These are phyloP conservation scores for Esperia sulphurella DNA, from an alignment of 2,888 invertebrate genomes.

Conservation along the genomic window DNA sequence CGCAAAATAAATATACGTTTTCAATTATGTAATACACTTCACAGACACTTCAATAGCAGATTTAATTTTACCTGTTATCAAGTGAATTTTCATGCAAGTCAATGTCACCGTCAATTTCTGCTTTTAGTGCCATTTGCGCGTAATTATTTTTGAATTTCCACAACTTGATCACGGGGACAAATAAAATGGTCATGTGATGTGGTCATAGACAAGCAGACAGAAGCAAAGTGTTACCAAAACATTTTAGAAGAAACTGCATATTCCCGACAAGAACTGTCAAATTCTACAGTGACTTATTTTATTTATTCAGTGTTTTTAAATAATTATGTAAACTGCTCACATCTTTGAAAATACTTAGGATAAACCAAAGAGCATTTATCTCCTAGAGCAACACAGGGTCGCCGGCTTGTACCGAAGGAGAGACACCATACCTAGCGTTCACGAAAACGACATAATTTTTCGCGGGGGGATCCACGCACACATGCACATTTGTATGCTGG, in stretches of 20 bases:
- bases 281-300: no score
- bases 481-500: no score
- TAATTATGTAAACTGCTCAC: no score
- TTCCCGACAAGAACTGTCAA: background rate
- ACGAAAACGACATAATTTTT: no score
- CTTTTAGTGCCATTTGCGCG: slow-evolving; percentile 67
- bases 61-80: slow-evolving; percentile 78
- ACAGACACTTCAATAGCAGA: slow-evolving; percentile 20
- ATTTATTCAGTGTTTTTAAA: no score
- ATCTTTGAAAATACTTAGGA: no score
- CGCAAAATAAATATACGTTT: slow-evolving; percentile 27
- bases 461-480: no score
- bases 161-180: slow-evolving; percentile 87
- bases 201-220: slow-evolving; percentile 43
- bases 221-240: slow-evolving; percentile 14
- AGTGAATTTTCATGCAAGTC: slow-evolving; percentile 81
- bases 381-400: no score
- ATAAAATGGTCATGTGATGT: slow-evolving; percentile 85
- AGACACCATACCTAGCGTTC: no score
- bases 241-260: background rate
- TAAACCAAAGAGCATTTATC: no score
- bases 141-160: slow-evolving; percentile 83
- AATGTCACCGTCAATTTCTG: slow-evolving; percentile 73
- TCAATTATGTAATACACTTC: slow-evolving; percentile 59
- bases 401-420: no score